Conservation (phyloP, 2,113 vertebrate genomes). For the Pelodiscus sinensis region DNA sequence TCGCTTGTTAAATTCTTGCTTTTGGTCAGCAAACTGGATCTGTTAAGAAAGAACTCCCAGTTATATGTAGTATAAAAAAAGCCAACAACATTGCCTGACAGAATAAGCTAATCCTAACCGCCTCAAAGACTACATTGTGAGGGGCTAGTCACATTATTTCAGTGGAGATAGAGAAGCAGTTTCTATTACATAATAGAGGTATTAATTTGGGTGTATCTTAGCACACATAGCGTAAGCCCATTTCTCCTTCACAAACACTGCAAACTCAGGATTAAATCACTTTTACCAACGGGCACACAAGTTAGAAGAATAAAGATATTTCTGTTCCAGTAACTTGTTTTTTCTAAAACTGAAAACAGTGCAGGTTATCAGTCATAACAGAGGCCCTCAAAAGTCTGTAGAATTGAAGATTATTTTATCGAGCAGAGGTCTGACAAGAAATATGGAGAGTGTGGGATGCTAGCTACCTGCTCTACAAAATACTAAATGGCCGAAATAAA, state of each 20-base stretch:
- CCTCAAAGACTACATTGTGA: not conserved
- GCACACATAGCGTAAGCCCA: accelerated
- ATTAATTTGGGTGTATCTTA: not conserved
- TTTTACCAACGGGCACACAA: not conserved
- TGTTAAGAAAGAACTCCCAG: constrained; percentile 66
- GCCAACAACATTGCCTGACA: not conserved
- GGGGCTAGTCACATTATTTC: accelerated
- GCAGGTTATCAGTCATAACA: accelerated
- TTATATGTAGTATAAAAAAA: not conserved
- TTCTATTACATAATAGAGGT: accelerated
- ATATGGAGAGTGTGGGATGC: not conserved
- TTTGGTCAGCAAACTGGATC: constrained; percentile 99
- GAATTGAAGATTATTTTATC: not conserved
- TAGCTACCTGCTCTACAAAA: not conserved
- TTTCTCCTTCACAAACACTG: not conserved
- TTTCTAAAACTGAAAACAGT: not conserved
- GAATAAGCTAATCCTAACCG: accelerated
- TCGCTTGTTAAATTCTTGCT: constrained; percentile 98
- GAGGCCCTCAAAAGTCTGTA: not conserved
- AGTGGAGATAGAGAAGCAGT: accelerated
- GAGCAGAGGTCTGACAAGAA: accelerated
- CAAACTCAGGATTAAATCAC: not conserved
- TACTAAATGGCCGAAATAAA: not conserved
- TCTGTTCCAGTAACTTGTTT: accelerated
- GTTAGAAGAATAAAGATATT: not conserved